Percentiles rank a stretch among this genome's conserved stretches.
Conservation (phyloP, 2,797 vertebrate species). For the Rhabdomys pumilio region DNA sequence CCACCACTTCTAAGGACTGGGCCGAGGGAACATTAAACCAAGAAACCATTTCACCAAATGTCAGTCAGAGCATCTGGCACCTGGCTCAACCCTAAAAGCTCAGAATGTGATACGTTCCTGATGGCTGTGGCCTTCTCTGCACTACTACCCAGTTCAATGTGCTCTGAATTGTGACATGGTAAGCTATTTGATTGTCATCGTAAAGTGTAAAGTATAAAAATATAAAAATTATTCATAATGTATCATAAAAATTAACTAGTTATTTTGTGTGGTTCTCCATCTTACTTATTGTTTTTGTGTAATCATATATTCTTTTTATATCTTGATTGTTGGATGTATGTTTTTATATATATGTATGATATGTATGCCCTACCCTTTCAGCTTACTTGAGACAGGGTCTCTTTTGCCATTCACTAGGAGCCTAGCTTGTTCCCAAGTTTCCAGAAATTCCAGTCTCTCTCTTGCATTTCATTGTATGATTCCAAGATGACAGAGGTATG, state of each 20-base stretch:
- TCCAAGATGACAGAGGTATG: neutral
- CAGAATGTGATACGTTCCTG: slow-evolving; percentile 35
- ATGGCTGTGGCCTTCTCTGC: slow-evolving; percentile 15
- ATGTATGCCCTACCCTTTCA: neutral
- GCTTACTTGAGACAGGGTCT: neutral
- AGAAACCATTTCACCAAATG: slow-evolving; percentile 81
- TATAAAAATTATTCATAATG: neutral
- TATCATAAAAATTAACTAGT: neutral
- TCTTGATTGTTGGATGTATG: neutral
- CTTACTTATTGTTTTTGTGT: neutral
- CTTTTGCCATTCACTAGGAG: neutral
- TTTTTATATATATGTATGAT: neutral
- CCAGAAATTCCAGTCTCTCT: neutral
- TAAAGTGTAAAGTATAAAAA: slow-evolving; percentile 32
- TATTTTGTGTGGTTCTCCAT: neutral
- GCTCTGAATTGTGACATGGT: neutral
- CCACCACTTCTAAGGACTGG: slow-evolving; percentile 73
- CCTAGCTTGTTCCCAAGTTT: neutral
- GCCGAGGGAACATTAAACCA: slow-evolving; percentile 80
- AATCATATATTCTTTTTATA: neutral
- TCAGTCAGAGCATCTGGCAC: slow-evolving; percentile 70
- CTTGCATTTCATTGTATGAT: neutral
- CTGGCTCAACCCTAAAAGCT: slow-evolving; percentile 55
- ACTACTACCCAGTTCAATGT: neutral
- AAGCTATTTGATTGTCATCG: slow-evolving; percentile 14